Evolutionary conservation across 1,140 invertebrate species (phyloP).

Genomic region (Ericerus pela): DNA sequence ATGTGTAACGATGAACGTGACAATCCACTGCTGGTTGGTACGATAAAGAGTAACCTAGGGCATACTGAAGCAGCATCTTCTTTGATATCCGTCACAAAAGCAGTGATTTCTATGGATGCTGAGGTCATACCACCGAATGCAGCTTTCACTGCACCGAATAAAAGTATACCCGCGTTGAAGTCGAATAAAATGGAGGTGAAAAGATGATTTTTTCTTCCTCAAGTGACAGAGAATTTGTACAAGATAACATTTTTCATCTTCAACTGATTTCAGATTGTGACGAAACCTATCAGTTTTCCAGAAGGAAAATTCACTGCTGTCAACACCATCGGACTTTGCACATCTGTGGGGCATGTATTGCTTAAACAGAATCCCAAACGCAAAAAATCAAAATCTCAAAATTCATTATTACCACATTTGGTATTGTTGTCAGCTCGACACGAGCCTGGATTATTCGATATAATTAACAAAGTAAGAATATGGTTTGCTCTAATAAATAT

Average conservation of each 20-base stretch:
- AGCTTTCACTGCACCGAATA: constrained; percentile 28
- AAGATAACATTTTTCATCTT: neutral
- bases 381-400: constrained; percentile 12
- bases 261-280: constrained; percentile 15
- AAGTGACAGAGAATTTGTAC: neutral
- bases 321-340: constrained; percentile 47
- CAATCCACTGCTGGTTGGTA: constrained; percentile 47
- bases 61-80: constrained; percentile 54
- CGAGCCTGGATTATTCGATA: constrained; percentile 19
- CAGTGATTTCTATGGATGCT: constrained; percentile 39
- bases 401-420: constrained; percentile 19
- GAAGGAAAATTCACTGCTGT: constrained; percentile 35
- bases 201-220: neutral
- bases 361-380: constrained; percentile 28
- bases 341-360: constrained; percentile 42
- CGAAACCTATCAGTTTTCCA: constrained; percentile 16
- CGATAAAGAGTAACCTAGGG: constrained; percentile 60
- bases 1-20: constrained; percentile 27
- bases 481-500: neutral
- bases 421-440: constrained; percentile 23
- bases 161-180: constrained; percentile 16
- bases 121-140: constrained; percentile 47
- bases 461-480: constrained; percentile 20
- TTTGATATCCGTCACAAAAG: constrained; percentile 41
- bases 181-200: constrained; percentile 17